A percentile compares a stretch with the other conserved stretches of the same genome.
Conservation (phyloP, 2,797 vertebrate genomes). For the Diplodus puntazzo region DNA sequence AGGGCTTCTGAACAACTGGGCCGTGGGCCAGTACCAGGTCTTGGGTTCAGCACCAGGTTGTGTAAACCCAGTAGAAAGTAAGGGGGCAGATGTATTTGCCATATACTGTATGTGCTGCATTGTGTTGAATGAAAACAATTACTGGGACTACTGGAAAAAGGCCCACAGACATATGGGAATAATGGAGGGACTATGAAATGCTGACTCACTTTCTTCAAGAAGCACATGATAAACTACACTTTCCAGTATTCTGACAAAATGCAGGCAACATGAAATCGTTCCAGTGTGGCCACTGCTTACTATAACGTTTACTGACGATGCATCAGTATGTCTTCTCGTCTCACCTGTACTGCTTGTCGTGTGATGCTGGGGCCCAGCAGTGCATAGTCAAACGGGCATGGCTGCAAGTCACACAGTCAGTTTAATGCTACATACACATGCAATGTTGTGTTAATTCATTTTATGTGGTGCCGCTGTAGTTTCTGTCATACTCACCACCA, state of each 20-base stretch:
- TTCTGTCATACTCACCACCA: constrained; percentile 81
- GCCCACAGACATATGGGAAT: no score
- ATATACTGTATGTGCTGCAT: no score
- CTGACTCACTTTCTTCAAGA: neutral
- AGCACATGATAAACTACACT: neutral
- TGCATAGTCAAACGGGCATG: constrained; percentile 89
- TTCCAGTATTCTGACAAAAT: neutral
- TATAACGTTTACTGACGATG: neutral
- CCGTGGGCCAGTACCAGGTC: no score
- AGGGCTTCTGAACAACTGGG: no score
- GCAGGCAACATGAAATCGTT: neutral
- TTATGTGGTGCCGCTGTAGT: neutral
- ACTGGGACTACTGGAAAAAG: no score
- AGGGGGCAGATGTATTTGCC: no score
- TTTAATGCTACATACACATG: neutral
- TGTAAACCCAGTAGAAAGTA: no score
- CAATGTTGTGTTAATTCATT: neutral
- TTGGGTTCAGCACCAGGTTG: no score
- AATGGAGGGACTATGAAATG: no score
- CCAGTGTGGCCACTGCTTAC: neutral
- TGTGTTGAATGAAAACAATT: no score
- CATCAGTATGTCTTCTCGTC: constrained; percentile 16
- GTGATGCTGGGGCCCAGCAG: constrained; percentile 91
- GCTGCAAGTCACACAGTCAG: constrained; percentile 68
- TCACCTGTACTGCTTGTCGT: constrained; percentile 82